A percentile compares a stretch with the other conserved stretches of the same genome.
phyloP scores from a whole-genome alignment of 2,797 vertebrate species.

The Epinephelus coioides region DNA sequence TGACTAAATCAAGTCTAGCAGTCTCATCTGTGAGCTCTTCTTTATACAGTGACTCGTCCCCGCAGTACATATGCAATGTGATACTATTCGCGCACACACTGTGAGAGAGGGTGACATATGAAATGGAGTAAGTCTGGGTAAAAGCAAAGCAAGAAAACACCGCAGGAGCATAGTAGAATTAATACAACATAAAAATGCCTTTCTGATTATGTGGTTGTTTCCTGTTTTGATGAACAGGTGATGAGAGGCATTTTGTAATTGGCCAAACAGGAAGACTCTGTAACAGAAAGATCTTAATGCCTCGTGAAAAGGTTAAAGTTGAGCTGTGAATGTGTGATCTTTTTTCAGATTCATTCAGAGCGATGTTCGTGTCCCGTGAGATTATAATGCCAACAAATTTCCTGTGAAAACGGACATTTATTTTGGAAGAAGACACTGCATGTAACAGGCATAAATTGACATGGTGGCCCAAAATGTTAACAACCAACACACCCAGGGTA shows the following conservation, averaged over 20 bases:
- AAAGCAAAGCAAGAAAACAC: constrained; percentile 1
- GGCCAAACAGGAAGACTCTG: neutral
- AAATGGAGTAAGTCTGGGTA: neutral
- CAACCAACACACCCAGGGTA: no score
- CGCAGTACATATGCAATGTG: constrained; percentile 4
- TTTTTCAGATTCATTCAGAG: no score
- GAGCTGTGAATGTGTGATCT: neutral
- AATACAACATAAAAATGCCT: neutral
- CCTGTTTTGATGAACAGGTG: neutral
- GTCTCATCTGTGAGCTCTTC: constrained; percentile 35
- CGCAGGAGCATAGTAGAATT: neutral
- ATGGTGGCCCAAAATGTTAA: no score
- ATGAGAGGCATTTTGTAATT: neutral
- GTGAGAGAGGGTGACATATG: neutral
- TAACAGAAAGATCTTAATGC: neutral
- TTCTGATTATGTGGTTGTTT: neutral
- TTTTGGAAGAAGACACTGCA: no score
- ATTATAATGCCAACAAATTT: no score
- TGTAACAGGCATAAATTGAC: no score
- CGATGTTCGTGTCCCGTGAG: no score
- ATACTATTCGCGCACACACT: neutral
- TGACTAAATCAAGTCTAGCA: constrained; percentile 43
- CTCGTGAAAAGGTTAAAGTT: neutral
- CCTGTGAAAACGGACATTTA: no score
- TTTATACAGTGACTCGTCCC: neutral